These are phyloP conservation scores for Nesogale talazaci DNA, from an alignment of 2,113 vertebrate species.

Conservation along the genomic window DNA sequence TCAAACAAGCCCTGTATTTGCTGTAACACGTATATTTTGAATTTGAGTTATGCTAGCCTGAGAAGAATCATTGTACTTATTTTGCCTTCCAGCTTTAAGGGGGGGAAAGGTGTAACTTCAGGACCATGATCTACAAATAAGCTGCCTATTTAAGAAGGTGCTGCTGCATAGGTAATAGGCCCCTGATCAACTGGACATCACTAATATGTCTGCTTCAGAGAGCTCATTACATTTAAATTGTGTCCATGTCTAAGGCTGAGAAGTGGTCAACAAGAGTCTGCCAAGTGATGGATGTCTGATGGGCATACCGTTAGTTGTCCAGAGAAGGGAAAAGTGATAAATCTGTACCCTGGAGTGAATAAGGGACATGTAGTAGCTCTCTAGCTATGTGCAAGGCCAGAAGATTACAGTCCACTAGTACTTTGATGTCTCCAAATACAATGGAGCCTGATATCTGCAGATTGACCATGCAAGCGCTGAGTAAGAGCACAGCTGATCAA, in stretches of 20 bases:
- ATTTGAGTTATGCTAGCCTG: neutral
- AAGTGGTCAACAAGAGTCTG: neutral
- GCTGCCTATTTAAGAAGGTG: neutral
- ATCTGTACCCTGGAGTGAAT: neutral
- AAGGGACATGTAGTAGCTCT: neutral
- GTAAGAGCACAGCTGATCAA: neutral
- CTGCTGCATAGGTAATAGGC: neutral
- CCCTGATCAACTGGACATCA: neutral
- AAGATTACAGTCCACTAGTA: neutral
- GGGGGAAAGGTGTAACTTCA: neutral
- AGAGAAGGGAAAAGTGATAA: neutral
- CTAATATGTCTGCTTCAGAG: neutral
- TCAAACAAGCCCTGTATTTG: slow-evolving; percentile 34
- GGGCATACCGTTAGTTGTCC: neutral
- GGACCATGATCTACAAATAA: neutral
- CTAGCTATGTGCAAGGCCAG: neutral
- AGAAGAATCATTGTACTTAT: neutral
- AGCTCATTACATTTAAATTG: neutral
- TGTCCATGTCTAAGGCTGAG: neutral
- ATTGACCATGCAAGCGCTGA: slow-evolving; percentile 1
- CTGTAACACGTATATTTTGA: neutral
- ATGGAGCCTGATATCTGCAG: neutral
- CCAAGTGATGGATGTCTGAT: accelerated
- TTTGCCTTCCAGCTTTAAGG: neutral
- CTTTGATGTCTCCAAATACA: neutral